Percentiles rank a stretch among this genome's conserved stretches.
Conservation (phyloP, 2,888 invertebrate species). For the Halocaridina rubra region DNA sequence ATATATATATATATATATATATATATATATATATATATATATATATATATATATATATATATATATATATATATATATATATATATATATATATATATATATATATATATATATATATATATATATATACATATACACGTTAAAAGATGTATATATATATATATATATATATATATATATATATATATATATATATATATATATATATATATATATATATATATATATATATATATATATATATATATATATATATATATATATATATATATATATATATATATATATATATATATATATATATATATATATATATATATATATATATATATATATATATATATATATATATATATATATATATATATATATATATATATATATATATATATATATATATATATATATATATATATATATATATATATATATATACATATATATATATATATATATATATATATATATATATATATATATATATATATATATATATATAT, state of each 20-base stretch:
- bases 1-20: neutral
- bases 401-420: neutral
- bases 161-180: neutral
- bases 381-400: neutral
- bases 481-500: neutral
- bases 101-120: neutral
- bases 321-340: neutral
- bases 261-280: neutral
- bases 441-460: constrained; percentile 5
- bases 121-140: neutral
- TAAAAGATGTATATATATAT: neutral
- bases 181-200: neutral
- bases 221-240: neutral
- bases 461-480: neutral
- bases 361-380: neutral
- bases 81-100: constrained; percentile 5
- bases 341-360: neutral
- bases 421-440: neutral
- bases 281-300: neutral
- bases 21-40: neutral
- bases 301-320: neutral
- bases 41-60: neutral
- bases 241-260: neutral
- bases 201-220: neutral
- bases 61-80: constrained; percentile 3